Percentiles rank a stretch among this genome's conserved stretches.
Conservation (phyloP, 2,797 vertebrate species). For the Microtus agrestis region DNA sequence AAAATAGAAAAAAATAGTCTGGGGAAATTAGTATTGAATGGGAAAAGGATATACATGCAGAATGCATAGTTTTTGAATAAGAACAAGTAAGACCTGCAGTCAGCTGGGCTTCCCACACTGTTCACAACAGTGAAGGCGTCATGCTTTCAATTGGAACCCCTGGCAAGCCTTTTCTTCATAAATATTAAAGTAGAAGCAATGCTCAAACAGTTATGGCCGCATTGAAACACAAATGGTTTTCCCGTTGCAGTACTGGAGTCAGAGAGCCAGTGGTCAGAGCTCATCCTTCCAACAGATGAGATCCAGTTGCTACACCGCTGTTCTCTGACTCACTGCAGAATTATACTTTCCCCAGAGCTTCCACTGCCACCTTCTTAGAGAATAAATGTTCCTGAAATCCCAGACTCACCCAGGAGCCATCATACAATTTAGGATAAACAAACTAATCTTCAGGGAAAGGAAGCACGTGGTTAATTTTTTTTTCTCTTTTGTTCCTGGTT, state of each 20-base stretch:
- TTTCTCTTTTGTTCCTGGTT: neutral
- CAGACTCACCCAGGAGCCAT: neutral
- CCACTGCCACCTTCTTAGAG: neutral
- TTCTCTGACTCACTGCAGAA: neutral
- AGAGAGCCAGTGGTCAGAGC: neutral
- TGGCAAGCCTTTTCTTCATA: constrained; percentile 64
- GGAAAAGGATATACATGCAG: constrained; percentile 1
- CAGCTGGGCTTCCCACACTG: constrained; percentile 28
- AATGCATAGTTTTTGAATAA: constrained; percentile 47
- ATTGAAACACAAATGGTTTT: constrained; percentile 39
- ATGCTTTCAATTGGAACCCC: constrained; percentile 54
- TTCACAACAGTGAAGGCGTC: constrained; percentile 66
- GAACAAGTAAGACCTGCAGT: constrained; percentile 54
- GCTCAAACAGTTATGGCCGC: constrained; percentile 54
- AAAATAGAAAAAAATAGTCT: constrained; percentile 33
- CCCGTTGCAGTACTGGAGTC: neutral
- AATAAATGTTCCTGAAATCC: neutral
- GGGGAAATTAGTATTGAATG: constrained; percentile 48
- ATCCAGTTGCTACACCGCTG: neutral
- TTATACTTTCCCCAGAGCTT: neutral
- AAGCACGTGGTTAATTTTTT: neutral
- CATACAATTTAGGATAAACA: constrained; percentile 2
- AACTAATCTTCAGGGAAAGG: neutral
- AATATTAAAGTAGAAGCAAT: constrained; percentile 63
- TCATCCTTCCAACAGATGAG: neutral